Evolutionary conservation across 2,797 vertebrate genomes (phyloP), one percentile per base, ranked within the genome.

Genomic region (Sorex maritimensis): DNA sequence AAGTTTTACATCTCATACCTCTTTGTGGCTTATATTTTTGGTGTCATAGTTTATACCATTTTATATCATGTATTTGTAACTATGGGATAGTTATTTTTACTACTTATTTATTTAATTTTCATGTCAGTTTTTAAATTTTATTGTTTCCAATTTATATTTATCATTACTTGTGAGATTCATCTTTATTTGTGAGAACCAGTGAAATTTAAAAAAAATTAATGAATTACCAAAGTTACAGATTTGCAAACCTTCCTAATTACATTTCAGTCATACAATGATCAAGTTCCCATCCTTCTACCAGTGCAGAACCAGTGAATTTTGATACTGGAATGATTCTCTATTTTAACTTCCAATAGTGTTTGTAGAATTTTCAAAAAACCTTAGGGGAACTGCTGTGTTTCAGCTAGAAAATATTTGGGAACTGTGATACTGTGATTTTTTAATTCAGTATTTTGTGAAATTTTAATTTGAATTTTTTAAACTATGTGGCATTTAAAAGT

Each of bases 391-490:
- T 23, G 17, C 58, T 19, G 17, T 61, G 58, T 61, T 61, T 61
- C 58, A 19, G 87, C 86, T 94, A 21, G 52, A 63, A n/a, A 88
- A 6, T 8, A 17, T 71, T 38, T 19, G 14, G 11, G 41, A 71
- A 26, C 26, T 81, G 11, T 80, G 71, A 71, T 90, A 28, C n/a
- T 81, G 21, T 61, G n/a, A 46, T 55, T 46, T 69, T 94, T 94
- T 81, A 5, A 67, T 44, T 41, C 21, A 92, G 24, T 12, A 46
- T 28, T 94, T 93, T 88, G 28, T 67, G 65, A 93, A 79, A 4
- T 69, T 86, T 78, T 24, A 9, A 81, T 81, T 92, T 75, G 4
- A 88, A 72, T 92, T 92, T 61, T 4, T 61, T 84, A 7, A 81
- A 84, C 46, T 75, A 77, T 68, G 3, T 41, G 80, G 49, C 34